A percentile compares a stretch with the other conserved stretches of the same genome.
phyloP scores from a whole-genome alignment of 2,797 vertebrate species.

The Rhinatrema bivittatum region DNA sequence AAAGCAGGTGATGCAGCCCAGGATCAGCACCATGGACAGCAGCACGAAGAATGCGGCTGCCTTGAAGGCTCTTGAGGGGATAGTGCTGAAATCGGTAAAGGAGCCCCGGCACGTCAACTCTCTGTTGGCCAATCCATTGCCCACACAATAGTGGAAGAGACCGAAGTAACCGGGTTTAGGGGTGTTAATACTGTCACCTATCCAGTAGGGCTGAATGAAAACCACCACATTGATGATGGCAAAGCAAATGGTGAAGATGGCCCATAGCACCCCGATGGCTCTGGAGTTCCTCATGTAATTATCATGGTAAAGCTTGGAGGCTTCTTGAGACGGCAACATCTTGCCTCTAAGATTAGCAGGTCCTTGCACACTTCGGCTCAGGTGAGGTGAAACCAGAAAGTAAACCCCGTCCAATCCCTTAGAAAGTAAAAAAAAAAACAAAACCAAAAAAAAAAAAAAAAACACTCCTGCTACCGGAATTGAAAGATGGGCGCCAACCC shows the following conservation, averaged over 20 bases:
- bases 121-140: conserved; percentile 74
- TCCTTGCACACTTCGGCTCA: not conserved
- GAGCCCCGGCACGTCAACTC: conserved; percentile 86
- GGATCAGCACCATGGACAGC: conserved; percentile 94
- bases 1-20: conserved; percentile 93
- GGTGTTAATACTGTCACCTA: conserved; percentile 92
- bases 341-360: conserved; percentile 34
- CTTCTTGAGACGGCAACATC: conserved; percentile 93
- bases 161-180: conserved; percentile 91
- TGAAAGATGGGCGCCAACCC: not conserved
- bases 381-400: not conserved
- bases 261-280: conserved; percentile 90
- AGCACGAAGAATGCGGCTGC: conserved; percentile 89
- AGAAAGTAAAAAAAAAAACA: too few species aligned
- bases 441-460: too few species aligned
- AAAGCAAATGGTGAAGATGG: conserved; percentile 97
- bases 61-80: conserved; percentile 89
- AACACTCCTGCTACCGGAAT: not conserved
- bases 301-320: conserved; percentile 90
- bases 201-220: conserved; percentile 96
- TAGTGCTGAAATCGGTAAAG: conserved; percentile 90
- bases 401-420: not conserved
- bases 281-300: conserved; percentile 93
- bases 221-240: conserved; percentile 97
- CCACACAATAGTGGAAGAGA: conserved; percentile 93